A percentile compares a stretch with the other conserved stretches of the same genome.
These are phyloP conservation scores for Drosophila pseudoananassae DNA, from an alignment of 1,140 invertebrate genomes.

Conservation along the genomic window DNA sequence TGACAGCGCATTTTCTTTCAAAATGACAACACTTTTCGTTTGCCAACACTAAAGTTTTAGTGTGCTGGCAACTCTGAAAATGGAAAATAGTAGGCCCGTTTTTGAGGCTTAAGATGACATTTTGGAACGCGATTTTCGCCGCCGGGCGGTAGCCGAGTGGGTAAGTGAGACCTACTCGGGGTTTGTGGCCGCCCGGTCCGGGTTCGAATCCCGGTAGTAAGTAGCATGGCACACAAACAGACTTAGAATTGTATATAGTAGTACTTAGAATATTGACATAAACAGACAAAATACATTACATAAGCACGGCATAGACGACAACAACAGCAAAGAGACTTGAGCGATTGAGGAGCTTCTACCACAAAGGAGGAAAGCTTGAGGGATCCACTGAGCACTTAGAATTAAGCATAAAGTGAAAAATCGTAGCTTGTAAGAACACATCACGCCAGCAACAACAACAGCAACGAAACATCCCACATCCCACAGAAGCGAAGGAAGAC, in stretches of 20 bases:
- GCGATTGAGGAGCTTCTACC: too few species aligned
- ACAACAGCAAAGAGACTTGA: too few species aligned
- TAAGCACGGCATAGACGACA: too few species aligned
- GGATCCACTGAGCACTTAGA: too few species aligned
- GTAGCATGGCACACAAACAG: slow-evolving; percentile 3
- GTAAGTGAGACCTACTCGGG: neutral
- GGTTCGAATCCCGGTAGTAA: slow-evolving; percentile 15
- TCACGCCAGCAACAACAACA: neutral
- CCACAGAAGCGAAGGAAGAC: too few species aligned
- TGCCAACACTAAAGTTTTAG: neutral
- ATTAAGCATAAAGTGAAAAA: neutral
- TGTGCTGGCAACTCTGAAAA: neutral
- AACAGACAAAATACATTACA: too few species aligned
- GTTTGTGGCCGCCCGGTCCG: neutral
- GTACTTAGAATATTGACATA: neutral
- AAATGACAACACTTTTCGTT: neutral
- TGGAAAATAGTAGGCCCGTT: neutral
- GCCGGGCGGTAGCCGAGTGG: slow-evolving; percentile 4
- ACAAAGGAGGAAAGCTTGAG: too few species aligned
- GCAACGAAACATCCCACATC: too few species aligned
- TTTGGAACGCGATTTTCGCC: neutral
- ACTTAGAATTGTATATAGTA: neutral
- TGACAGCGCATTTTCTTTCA: neutral
- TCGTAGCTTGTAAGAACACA: neutral
- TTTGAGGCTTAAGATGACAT: neutral